phyloP scores from a whole-genome alignment of 2,888 invertebrate genomes.

The Choreutis nemorana region DNA sequence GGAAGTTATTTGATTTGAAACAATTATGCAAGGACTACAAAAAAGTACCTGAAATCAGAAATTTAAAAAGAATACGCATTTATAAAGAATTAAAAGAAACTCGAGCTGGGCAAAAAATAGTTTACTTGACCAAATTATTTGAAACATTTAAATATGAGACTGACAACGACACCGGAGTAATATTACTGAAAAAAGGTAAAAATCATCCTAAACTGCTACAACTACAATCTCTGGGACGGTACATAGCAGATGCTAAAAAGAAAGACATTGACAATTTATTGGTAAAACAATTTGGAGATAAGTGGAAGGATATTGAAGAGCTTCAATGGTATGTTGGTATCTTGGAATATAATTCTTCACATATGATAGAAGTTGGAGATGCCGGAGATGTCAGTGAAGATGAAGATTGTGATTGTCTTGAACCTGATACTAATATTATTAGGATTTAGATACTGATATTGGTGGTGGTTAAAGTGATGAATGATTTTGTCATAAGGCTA shows the following conservation, averaged over 20 bases:
- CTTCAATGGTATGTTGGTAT: slow-evolving; percentile 8
- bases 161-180: slow-evolving; percentile 4
- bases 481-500: too few species aligned
- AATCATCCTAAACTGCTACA: slow-evolving; percentile 6
- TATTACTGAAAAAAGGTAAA: slow-evolving; percentile 5
- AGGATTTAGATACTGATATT: too few species aligned
- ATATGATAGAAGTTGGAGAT: too few species aligned
- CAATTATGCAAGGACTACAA: too few species aligned
- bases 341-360: slow-evolving; percentile 5
- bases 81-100: slow-evolving; percentile 8
- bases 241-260: slow-evolving; percentile 6
- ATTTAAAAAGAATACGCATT: slow-evolving; percentile 7
- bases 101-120: slow-evolving; percentile 5
- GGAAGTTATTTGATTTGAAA: too few species aligned
- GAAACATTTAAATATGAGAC: slow-evolving; percentile 6
- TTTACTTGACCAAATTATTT: slow-evolving; percentile 4
- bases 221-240: slow-evolving; percentile 6
- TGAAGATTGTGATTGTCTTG: too few species aligned
- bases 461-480: too few species aligned
- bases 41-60: slow-evolving; percentile 5
- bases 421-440: too few species aligned
- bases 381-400: too few species aligned
- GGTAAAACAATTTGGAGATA: too few species aligned
- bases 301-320: slow-evolving; percentile 8
- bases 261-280: slow-evolving; percentile 8